Conservation (phyloP, 2,888 invertebrate genomes). For the Dolichopus griseipennis region DNA sequence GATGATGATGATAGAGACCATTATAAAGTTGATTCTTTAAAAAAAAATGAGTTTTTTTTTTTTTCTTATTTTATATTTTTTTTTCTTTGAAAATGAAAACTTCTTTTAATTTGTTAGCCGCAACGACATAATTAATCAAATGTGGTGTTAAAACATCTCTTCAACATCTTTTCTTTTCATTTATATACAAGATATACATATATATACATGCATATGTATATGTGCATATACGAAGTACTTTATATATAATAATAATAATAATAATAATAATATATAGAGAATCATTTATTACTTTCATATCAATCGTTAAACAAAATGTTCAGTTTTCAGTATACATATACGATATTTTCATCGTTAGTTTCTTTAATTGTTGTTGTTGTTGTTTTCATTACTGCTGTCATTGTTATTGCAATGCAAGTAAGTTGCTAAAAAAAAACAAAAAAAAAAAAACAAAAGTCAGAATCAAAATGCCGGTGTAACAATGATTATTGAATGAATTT, state of each 20-base stretch:
- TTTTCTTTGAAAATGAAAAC: neutral
- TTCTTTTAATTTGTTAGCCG: constrained; percentile 6
- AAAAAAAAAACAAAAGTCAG: no score
- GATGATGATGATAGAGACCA: neutral
- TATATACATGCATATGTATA: neutral
- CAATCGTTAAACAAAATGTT: neutral
- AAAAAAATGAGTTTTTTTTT: neutral
- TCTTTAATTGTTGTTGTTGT: neutral
- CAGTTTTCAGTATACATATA: no score
- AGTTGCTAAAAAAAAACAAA: neutral
- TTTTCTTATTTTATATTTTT: neutral
- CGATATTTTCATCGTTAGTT: neutral
- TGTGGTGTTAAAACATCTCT: constrained; percentile 9
- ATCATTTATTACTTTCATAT: constrained; percentile 6
- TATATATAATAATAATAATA: neutral
- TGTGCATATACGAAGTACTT: neutral
- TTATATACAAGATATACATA: neutral
- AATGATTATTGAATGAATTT: neutral
- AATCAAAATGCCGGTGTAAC: constrained; percentile 2
- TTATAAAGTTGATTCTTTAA: neutral
- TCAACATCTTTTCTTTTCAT: neutral
- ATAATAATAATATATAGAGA: neutral
- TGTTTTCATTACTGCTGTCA: neutral
- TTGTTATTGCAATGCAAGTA: neutral
- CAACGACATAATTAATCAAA: constrained; percentile 10